phyloP scores from a whole-genome alignment of 1,140 invertebrate species.

The Bombus waltoni region DNA sequence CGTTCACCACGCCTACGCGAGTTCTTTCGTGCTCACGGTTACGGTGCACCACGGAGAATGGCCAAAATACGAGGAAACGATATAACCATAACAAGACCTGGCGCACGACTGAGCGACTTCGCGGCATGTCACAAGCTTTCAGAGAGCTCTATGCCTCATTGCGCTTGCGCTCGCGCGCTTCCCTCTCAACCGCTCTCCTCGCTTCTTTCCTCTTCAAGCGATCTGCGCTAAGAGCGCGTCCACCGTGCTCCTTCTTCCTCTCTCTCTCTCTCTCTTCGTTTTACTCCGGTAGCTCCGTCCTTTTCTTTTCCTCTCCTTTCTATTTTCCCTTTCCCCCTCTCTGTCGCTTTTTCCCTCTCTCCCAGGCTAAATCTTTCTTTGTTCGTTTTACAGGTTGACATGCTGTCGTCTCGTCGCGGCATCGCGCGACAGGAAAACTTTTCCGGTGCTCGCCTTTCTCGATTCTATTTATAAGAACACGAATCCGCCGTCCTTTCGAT shows the following conservation, averaged over 20 bases:
- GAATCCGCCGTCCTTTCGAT: constrained; percentile 9
- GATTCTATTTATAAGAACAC: constrained; percentile 53
- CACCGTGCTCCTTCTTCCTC: not conserved
- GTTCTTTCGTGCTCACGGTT: constrained; percentile 43
- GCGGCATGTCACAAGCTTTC: constrained; percentile 81
- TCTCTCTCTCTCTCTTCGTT: not conserved
- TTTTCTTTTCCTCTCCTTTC: constrained; percentile 1
- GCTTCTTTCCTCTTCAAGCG: constrained; percentile 23
- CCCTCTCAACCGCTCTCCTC: constrained; percentile 40
- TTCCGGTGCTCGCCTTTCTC: constrained; percentile 64
- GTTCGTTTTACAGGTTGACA: constrained; percentile 10
- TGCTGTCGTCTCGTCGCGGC: constrained; percentile 41
- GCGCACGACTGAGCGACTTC: constrained; percentile 79
- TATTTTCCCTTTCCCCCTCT: constrained; percentile 14
- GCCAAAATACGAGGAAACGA: constrained; percentile 31
- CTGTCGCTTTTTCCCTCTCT: constrained; percentile 3
- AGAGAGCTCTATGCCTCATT: constrained; percentile 65
- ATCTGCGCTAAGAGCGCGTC: constrained; percentile 48
- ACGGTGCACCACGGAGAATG: constrained; percentile 48
- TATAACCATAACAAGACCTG: constrained; percentile 75
- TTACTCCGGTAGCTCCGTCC: constrained; percentile 14
- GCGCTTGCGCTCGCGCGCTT: constrained; percentile 63
- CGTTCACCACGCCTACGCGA: constrained; percentile 53
- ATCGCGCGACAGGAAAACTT: constrained; percentile 66
- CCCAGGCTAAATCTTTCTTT: constrained; percentile 4